Evolutionary conservation across 2,797 vertebrate species (phyloP).

Genomic region (Coranthus polyacanthus): DNA sequence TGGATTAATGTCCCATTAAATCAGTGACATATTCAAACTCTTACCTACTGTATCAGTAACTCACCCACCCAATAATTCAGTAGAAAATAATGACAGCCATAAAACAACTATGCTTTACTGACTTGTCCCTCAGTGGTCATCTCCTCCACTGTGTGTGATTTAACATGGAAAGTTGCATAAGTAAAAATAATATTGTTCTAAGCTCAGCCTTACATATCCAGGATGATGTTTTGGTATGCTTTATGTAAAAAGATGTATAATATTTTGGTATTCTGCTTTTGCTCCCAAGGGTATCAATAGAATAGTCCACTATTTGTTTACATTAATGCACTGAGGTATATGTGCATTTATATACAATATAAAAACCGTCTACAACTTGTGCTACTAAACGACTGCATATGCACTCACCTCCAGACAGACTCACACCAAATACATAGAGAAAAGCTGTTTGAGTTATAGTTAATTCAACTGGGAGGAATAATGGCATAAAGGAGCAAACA

Average conservation of each 20-base stretch:
- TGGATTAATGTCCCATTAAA: slow-evolving; percentile 54
- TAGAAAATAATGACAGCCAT: slow-evolving; percentile 43
- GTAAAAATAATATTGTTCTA: slow-evolving; percentile 56
- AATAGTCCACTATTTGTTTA: background rate
- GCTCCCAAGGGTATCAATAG: background rate
- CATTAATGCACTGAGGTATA: background rate
- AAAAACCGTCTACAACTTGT: background rate
- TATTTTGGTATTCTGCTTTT: background rate
- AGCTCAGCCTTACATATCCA: slow-evolving; percentile 1
- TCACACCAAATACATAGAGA: background rate
- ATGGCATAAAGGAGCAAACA: slow-evolving; percentile 68
- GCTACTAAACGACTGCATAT: background rate
- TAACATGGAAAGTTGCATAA: slow-evolving; percentile 60
- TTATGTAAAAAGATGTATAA: background rate
- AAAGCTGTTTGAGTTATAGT: slow-evolving; percentile 49
- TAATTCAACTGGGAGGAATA: slow-evolving; percentile 61
- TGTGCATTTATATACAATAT: background rate
- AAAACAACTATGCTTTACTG: slow-evolving; percentile 59
- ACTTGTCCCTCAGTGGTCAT: slow-evolving; percentile 68
- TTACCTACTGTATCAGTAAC: slow-evolving; percentile 39
- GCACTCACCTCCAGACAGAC: slow-evolving; percentile 4
- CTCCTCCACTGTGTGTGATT: slow-evolving; percentile 58
- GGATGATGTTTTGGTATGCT: background rate
- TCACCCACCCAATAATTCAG: slow-evolving; percentile 47
- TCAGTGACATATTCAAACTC: slow-evolving; percentile 46